These are phyloP conservation scores for Trachymyrmex cornetzi DNA, from an alignment of 1,140 invertebrate species.

Conservation along the genomic window DNA sequence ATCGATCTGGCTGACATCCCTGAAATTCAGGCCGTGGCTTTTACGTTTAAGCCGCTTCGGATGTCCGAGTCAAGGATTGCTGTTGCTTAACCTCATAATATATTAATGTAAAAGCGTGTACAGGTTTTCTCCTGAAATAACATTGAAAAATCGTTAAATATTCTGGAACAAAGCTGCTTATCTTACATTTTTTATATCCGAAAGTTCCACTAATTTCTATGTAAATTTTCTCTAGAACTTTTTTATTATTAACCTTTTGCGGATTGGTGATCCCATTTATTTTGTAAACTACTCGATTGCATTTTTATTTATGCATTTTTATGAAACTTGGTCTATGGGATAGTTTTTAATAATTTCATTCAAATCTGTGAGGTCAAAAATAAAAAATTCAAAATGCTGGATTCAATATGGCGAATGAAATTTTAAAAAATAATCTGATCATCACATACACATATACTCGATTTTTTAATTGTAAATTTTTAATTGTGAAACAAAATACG, in stretches of 20 bases:
- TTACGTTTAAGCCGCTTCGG: neutral
- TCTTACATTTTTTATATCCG: neutral
- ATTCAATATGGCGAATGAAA: too few species aligned
- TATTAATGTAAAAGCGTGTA: neutral
- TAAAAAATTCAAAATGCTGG: too few species aligned
- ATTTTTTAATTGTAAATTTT: too few species aligned
- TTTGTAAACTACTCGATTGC: too few species aligned
- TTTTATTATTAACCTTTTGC: neutral
- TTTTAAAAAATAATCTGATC: too few species aligned
- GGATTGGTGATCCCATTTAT: too few species aligned
- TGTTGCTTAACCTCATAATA: slow-evolving; percentile 1
- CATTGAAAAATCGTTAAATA: neutral
- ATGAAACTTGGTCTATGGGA: too few species aligned
- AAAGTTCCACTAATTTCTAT: neutral
- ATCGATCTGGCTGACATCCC: slow-evolving; percentile 57
- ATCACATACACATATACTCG: too few species aligned
- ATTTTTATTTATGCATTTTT: too few species aligned
- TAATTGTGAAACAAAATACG: too few species aligned
- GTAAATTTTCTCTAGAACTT: neutral
- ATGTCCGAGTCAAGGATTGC: neutral
- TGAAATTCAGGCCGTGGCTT: slow-evolving; percentile 72
- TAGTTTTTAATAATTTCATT: too few species aligned
- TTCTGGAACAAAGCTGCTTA: neutral
- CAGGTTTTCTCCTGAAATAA: neutral
- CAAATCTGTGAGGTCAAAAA: too few species aligned